Percentiles rank a stretch among this genome's conserved stretches.
Evolutionary conservation across 1,140 invertebrate genomes (phyloP).

Genomic region (Charaxes varanes): DNA sequence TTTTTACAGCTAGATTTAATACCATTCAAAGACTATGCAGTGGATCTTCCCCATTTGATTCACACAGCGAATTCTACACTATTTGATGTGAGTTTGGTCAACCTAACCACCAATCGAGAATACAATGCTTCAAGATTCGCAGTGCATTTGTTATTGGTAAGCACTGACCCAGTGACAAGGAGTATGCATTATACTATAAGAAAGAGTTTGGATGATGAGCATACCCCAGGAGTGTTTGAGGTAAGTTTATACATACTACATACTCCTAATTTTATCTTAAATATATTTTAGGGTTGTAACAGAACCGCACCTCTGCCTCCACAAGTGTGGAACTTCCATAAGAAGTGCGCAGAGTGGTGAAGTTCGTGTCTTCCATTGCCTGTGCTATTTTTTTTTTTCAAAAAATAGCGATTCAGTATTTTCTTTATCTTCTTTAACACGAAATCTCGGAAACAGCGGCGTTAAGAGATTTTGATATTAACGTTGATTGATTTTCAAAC

Average conservation of each 20-base stretch:
- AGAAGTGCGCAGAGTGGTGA: no score
- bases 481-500: no score
- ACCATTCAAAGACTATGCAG: constrained; percentile 70
- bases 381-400: no score
- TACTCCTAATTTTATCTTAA: no score
- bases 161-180: constrained; percentile 46
- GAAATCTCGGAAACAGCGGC: no score
- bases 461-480: no score
- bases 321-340: no score
- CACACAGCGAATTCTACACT: constrained; percentile 79
- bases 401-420: no score
- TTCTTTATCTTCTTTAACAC: no score
- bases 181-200: constrained; percentile 62
- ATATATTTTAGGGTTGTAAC: no score
- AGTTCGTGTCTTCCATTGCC: no score
- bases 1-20: constrained; percentile 69
- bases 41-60: constrained; percentile 76
- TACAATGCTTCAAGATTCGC: constrained; percentile 77
- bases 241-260: constrained; percentile 54
- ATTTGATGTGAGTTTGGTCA: constrained; percentile 76
- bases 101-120: constrained; percentile 60
- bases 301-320: no score
- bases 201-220: constrained; percentile 81
- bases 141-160: constrained; percentile 73
- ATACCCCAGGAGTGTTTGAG: constrained; percentile 82